Evolutionary conservation across 2,113 vertebrate species (phyloP).

Genomic region (Macrotus californicus): DNA sequence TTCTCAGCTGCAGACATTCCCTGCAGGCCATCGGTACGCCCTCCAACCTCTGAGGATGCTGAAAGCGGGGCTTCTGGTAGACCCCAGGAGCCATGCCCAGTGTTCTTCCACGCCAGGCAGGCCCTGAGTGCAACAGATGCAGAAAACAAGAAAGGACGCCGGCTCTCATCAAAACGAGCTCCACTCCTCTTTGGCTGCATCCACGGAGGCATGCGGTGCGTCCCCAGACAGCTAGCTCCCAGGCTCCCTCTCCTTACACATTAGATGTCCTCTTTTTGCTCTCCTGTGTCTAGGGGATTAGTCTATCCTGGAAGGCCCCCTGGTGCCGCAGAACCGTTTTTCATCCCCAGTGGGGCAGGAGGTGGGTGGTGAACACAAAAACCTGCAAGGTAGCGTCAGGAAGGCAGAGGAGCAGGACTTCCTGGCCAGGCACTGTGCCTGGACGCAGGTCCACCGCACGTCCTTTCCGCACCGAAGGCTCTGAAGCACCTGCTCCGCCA

Average conservation of each 20-base stretch:
- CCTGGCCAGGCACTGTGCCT: background rate
- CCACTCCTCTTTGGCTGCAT: background rate
- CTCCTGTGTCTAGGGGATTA: background rate
- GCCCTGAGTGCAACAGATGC: background rate
- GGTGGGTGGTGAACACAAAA: background rate
- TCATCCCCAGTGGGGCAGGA: background rate
- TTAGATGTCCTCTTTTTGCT: background rate
- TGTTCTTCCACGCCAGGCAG: background rate
- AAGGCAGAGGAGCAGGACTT: background rate
- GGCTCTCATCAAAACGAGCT: background rate
- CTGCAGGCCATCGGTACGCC: too few relatives aligned
- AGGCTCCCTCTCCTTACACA: background rate
- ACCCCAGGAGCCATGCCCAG: background rate
- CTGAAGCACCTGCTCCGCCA: background rate
- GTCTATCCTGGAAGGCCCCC: background rate
- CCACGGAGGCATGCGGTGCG: background rate
- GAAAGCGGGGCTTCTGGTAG: background rate
- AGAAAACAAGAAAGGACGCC: background rate
- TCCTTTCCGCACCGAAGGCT: accelerated
- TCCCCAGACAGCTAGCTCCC: background rate
- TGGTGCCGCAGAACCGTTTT: background rate
- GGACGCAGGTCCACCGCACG: background rate
- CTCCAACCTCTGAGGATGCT: background rate
- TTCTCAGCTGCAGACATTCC: background rate
- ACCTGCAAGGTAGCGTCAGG: background rate